A percentile compares a stretch with the other conserved stretches of the same genome.
phyloP scores from a whole-genome alignment of 2,888 invertebrate species.

The Rotaria socialis region DNA sequence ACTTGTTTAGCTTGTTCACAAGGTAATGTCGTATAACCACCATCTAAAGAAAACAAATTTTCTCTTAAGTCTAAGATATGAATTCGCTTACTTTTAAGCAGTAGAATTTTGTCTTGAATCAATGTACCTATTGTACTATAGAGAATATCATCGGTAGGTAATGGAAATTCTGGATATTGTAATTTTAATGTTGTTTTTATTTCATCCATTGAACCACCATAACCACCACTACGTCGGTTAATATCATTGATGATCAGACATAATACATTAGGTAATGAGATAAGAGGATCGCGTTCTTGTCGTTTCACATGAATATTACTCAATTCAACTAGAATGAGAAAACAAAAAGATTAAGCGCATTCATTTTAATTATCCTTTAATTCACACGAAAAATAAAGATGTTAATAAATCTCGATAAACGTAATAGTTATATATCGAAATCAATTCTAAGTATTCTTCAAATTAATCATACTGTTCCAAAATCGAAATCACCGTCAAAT shows the following conservation, averaged over 20 bases:
- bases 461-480: not conserved
- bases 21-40: conserved; percentile 10
- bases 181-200: conserved; percentile 30
- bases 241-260: conserved; percentile 21
- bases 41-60: not conserved
- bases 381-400: not conserved
- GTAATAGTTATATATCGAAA: conserved; percentile 7
- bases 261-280: conserved; percentile 30
- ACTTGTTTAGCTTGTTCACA: conserved; percentile 25
- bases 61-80: no score
- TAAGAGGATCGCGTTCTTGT: conserved; percentile 10
- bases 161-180: conserved; percentile 21
- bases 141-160: not conserved
- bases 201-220: conserved; percentile 30
- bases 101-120: conserved; percentile 5
- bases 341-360: not conserved
- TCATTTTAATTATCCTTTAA: not conserved
- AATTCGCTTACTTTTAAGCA: conserved; percentile 6
- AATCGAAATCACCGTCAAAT: not conserved
- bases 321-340: not conserved
- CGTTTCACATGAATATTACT: conserved; percentile 18
- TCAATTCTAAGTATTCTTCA: not conserved
- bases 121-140: conserved; percentile 28
- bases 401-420: not conserved
- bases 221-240: not conserved